Conservation (phyloP, 2,888 invertebrate species). For the Platycnemis pennipes region DNA sequence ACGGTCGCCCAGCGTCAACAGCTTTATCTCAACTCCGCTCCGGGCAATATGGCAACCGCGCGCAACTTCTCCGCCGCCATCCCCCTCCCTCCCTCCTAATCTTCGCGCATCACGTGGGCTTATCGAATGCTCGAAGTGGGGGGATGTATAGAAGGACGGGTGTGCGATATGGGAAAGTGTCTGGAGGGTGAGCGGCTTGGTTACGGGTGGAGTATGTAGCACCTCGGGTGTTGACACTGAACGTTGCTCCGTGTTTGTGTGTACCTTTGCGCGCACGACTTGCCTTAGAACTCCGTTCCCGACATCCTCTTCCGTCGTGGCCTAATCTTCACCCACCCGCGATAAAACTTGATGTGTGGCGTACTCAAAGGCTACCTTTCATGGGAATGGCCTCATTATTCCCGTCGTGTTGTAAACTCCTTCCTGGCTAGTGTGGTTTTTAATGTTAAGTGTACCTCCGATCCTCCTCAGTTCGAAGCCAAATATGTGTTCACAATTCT, state of each 20-base stretch:
- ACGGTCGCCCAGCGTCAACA: neutral
- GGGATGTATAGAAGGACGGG: neutral
- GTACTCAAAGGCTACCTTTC: neutral
- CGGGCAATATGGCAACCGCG: conserved; percentile 22
- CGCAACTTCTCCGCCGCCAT: neutral
- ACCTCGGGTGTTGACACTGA: neutral
- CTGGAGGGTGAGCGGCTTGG: neutral
- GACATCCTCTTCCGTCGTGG: conserved; percentile 13
- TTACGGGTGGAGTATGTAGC: neutral
- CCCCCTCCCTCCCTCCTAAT: neutral
- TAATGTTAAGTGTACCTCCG: neutral
- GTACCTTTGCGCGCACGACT: neutral
- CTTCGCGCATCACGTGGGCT: conserved; percentile 29
- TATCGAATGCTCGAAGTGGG: neutral
- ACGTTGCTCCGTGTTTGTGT: neutral
- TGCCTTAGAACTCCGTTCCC: neutral
- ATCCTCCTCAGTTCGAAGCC: no score
- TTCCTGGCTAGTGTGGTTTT: neutral
- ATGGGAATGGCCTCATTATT: neutral
- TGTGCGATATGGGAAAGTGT: neutral
- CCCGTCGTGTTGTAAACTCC: neutral
- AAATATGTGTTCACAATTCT: neutral
- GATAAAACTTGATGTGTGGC: conserved; percentile 7
- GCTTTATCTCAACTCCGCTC: neutral
- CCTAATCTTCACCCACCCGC: neutral